Evolutionary conservation across 2,888 invertebrate genomes (phyloP), one percentile per base, ranked within the genome.

Genomic region (Phorcus lineatus): DNA sequence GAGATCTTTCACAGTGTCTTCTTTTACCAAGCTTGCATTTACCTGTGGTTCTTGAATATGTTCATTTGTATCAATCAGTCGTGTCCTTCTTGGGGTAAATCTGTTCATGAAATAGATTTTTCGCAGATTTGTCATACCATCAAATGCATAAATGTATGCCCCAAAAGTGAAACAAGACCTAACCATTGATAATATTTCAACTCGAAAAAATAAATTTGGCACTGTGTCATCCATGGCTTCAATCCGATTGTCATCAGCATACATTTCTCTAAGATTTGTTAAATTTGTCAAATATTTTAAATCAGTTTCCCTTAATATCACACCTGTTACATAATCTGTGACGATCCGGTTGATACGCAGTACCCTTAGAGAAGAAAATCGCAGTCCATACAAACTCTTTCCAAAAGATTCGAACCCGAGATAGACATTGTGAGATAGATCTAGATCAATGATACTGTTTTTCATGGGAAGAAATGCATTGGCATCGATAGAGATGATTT

Each of bases 221-320:
- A 24, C 24, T n/a, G 7, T 2, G 2, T 2, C 4, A 2, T 55
- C 57, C 28, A 77, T 24, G 31, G 19, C n/a, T 31, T 77, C 31
- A 54, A 77, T 77, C 36, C 76, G 24, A 55, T 77, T 77, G 9
- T 17, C 36, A 28, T 77, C 76, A 11, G 36, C 24, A 11, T 28
- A 55, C 19, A 77, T 11, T 28, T 77, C 54, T 11, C 16, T 77
- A n/a, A 77, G 54, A 13, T 24, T 47, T 47, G 47, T 53, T 19
- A 77, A 28, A 77, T 77, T 54, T 13, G 28, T 17, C 11, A 77
- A 16, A 36, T 55, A 19, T 31, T 0, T 1, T 13, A 77, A 3
- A 31, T 77, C 54, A 17, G 3, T 1, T 1, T 7, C 17, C 19
- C 17, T 57, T 36, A 77, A 7, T 19, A 11, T 16, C 13, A 54